phyloP scores from a whole-genome alignment of 1,140 invertebrate genomes.

The Apis laboriosa region DNA sequence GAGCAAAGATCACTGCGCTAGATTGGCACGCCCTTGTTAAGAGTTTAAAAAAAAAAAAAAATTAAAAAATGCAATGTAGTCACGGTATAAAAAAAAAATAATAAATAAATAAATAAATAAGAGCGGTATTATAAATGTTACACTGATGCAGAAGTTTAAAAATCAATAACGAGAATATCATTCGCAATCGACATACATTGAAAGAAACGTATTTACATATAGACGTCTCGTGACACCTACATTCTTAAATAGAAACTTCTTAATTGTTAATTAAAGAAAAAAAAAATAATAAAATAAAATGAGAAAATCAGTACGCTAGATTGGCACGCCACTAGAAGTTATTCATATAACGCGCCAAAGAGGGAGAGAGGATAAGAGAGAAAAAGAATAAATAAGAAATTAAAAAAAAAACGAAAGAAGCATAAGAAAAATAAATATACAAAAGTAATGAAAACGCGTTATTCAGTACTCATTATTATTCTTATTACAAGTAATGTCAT shows the following conservation, averaged over 20 bases:
- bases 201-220: slow-evolving; percentile 42
- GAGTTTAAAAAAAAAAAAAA: slow-evolving; percentile 4
- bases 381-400: not conserved
- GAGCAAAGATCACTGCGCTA: slow-evolving; percentile 32
- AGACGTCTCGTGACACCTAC: slow-evolving; percentile 64
- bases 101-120: slow-evolving; percentile 18
- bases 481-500: slow-evolving; percentile 65
- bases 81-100: slow-evolving; percentile 1
- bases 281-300: not conserved
- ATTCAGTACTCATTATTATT: slow-evolving; percentile 68
- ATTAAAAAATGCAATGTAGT: slow-evolving; percentile 25
- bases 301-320: slow-evolving; percentile 64
- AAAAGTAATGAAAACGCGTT: slow-evolving; percentile 72
- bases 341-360: slow-evolving; percentile 21
- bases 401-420: slow-evolving; percentile 45
- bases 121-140: slow-evolving; percentile 37
- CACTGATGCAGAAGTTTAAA: slow-evolving; percentile 29
- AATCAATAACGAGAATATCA: slow-evolving; percentile 52
- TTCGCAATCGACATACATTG: slow-evolving; percentile 16
- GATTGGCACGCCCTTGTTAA: slow-evolving; percentile 33
- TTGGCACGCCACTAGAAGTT: slow-evolving; percentile 66
- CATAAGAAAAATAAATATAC: slow-evolving; percentile 58
- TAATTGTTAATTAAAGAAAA: slow-evolving; percentile 56
- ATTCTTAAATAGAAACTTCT: slow-evolving; percentile 55
- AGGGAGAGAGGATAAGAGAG: not conserved